phyloP scores from a whole-genome alignment of 1,140 invertebrate genomes.

The Dendroctonus valens region DNA sequence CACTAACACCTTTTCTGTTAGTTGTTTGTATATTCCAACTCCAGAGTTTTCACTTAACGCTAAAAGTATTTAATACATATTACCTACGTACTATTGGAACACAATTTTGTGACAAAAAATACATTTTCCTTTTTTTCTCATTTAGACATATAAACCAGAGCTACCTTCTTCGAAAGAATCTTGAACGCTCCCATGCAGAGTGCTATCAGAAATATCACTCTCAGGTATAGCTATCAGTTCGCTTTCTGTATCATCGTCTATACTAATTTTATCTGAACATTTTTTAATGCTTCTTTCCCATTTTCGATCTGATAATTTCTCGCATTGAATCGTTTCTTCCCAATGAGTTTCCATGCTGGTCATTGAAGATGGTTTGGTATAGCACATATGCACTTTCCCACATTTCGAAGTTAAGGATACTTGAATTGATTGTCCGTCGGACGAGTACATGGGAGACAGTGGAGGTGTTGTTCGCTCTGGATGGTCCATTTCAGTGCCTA shows the following conservation, averaged over 20 bases:
- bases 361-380: conserved; percentile 51
- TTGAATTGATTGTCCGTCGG: conserved; percentile 52
- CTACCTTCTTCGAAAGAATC: conserved; percentile 55
- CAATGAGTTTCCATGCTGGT: conserved; percentile 68
- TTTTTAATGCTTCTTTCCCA: conserved; percentile 48
- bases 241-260: conserved; percentile 82
- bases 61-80: conserved; percentile 4
- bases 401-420: conserved; percentile 53
- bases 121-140: too few relatives aligned
- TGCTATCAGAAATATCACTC: conserved; percentile 81
- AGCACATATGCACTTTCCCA: conserved; percentile 51
- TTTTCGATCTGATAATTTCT: conserved; percentile 33
- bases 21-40: conserved; percentile 31
- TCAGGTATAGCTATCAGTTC: conserved; percentile 85
- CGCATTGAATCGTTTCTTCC: conserved; percentile 59
- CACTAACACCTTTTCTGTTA: conserved; percentile 29
- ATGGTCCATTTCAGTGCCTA: conserved; percentile 65
- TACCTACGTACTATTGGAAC: too few relatives aligned
- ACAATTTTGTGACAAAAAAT: too few relatives aligned
- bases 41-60: conserved; percentile 34
- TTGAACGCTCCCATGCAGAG: conserved; percentile 69
- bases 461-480: conserved; percentile 54
- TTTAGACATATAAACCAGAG: conserved; percentile 21
- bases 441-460: conserved; percentile 54
- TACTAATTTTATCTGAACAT: conserved; percentile 55